Evolutionary conservation across 2,888 invertebrate species (phyloP), one percentile per base, ranked within the genome.

Genomic region (Ennomos erosarius): DNA sequence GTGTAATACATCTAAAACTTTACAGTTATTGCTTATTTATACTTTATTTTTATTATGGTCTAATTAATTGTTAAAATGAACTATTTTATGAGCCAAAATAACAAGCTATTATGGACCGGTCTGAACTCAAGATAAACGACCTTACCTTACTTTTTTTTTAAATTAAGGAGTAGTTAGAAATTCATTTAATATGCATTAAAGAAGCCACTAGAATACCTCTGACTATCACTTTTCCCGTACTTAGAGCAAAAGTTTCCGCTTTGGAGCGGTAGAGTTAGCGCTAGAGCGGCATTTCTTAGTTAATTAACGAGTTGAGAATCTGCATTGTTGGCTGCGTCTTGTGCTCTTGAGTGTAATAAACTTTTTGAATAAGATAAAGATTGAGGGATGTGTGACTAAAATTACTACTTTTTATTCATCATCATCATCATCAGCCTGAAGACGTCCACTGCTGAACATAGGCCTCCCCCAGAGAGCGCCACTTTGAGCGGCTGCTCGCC

Each of bases 241-340:
- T 82, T 76, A 77, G 76, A 67, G 65, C 68, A 74, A 79, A 80
- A 82, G 77, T 84, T 81, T 75, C 68, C 75, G 64, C 77, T 75
- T 73, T 71, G 70, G 70, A 71, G 74, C 68, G 68, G 65, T 56
- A 34, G 79, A 84, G 80, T 83, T 84, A 70, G 77, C 69, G 69
- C 72, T 65, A 71, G 62, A 55, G 69, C 70, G 71, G 79, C 79
- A 78, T 78, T 83, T 80, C 76, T 77, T 75, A 71, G 74, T 83
- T 85, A 85, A 85, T 85, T 86, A 85, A 81, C 75, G 80, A 76
- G 72, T 47, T 64, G 69, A 74, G 70, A 69, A 68, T 70, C 73
- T 78, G 78, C 78, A 84, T 81, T 86, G 84, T 86, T 74, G 75
- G 70, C 63, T 71, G 69, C 73, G 74, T 73, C 72, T 72, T 72